Evolutionary conservation across 2,797 vertebrate genomes (phyloP).

Genomic region (Cirrhinus molitorella): DNA sequence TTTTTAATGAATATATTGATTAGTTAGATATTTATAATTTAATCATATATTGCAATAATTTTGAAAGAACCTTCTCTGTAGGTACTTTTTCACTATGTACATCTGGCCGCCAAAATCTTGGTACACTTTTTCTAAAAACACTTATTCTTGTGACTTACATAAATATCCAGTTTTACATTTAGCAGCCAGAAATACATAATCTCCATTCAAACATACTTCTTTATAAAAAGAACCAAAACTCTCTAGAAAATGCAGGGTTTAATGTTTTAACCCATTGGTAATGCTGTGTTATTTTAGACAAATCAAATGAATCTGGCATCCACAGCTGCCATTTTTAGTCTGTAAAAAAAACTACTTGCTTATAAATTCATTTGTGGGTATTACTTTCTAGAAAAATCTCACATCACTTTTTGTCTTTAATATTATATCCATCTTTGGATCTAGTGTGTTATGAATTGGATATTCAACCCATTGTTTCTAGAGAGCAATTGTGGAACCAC

Average conservation of each 20-base stretch:
- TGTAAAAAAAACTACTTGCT: not conserved
- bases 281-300: not conserved
- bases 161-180: not conserved
- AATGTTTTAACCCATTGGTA: not conserved
- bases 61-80: not conserved
- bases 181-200: not conserved
- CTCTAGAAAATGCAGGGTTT: not conserved
- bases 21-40: not conserved
- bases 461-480: not conserved
- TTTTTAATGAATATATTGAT: not conserved
- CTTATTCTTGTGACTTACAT: too few species aligned
- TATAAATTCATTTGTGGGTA: not conserved
- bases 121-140: not conserved
- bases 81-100: not conserved
- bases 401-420: not conserved
- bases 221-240: not conserved
- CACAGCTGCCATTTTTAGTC: not conserved
- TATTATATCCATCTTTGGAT: not conserved
- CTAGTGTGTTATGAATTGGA: not conserved
- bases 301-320: not conserved
- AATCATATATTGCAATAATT: not conserved
- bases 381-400: not conserved
- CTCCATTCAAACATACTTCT: not conserved
- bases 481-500: constrained; percentile 28
- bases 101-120: not conserved